Base-by-base conservation (phyloP, 2,888 invertebrate species). In the Leptura quadrifasciata region DNA sequence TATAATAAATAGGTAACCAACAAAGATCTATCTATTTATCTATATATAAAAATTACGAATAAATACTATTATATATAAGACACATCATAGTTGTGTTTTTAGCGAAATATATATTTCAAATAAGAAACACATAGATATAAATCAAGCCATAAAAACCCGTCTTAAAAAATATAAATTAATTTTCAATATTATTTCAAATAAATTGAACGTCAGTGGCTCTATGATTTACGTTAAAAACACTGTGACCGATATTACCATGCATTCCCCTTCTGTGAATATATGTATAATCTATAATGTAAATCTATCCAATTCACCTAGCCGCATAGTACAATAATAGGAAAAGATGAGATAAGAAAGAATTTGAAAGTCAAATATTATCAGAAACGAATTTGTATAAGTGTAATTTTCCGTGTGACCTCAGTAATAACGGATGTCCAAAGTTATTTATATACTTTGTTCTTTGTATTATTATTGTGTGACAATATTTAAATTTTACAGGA, bases 321-420 rank as follows among this genome's bases (percentile, higher is more conserved):
- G 20, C 65, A 65, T 65, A 24, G 24, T 17, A n/a, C 65, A 52
- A 65, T 65, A 65, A 65, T n/a, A 65, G 47, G 24, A 47, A 52
- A 65, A 52, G 47, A 65, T 65, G 65, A 52, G 65, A 65, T 65
- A 65, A 65, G 65, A 20, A 47, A 52, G 20, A 65, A 65, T 65
- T 65, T 65, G 65, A 65, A 65, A 65, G 52, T 65, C 65, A 65
- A 65, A 65, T 65, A 65, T 15, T 65, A 65, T 65, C 65, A 54
- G 24, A 65, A 65, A 21, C 47, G n/a, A 65, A 65, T 47, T 65
- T 52, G 65, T 65, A 31, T 31, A 21, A 52, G 65, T 65, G 24
- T 54, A 52, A 65, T 65, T 65, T 52, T 21, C 52, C 52, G 52
- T 24, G 24, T 52, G n/a, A 24, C 52, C 24, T 52, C 47, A 39